phyloP scores from a whole-genome alignment of 2,888 invertebrate genomes.

The Pterostichus niger region DNA sequence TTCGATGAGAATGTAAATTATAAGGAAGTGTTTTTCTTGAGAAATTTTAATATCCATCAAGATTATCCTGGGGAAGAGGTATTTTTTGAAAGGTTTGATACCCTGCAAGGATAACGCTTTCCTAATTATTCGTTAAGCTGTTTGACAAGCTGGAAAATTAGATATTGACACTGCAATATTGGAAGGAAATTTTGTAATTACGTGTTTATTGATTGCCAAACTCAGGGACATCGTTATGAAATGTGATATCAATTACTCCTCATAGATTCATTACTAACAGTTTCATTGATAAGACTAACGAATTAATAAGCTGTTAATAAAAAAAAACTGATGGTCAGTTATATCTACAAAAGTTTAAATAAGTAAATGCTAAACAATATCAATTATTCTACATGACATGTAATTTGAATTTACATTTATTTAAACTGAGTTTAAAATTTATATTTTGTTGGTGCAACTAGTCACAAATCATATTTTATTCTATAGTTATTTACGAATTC shows the following conservation, averaged over 20 bases:
- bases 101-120: conserved; percentile 30
- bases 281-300: neutral
- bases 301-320: too few relatives aligned
- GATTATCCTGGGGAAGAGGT: neutral
- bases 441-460: too few relatives aligned
- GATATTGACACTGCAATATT: conserved; percentile 46
- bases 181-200: conserved; percentile 54
- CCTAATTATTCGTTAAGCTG: conserved; percentile 50
- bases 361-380: too few relatives aligned
- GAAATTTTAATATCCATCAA: neutral
- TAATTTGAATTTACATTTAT: too few relatives aligned
- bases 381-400: too few relatives aligned
- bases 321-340: too few relatives aligned
- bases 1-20: too few relatives aligned
- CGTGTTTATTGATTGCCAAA: conserved; percentile 34
- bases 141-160: conserved; percentile 57
- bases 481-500: too few relatives aligned
- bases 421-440: too few relatives aligned
- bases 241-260: neutral
- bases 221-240: conserved; percentile 12
- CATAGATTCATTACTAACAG: conserved; percentile 15
- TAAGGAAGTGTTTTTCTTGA: neutral
- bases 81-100: neutral
- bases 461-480: too few relatives aligned
- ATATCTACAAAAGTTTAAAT: too few relatives aligned